phyloP scores from a whole-genome alignment of 2,797 vertebrate species.

The Avahi laniger region DNA sequence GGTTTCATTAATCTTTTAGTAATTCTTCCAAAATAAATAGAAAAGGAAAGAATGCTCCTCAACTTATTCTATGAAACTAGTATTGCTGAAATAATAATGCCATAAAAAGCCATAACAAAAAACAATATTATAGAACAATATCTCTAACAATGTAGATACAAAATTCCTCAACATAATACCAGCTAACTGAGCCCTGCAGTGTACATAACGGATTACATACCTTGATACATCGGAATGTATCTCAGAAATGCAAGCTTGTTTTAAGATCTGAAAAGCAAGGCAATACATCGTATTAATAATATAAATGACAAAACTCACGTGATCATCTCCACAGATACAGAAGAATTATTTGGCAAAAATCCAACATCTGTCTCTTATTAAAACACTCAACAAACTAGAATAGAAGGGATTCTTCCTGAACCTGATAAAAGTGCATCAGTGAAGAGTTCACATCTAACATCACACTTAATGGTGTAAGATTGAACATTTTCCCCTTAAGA shows the following conservation, averaged over 20 bases:
- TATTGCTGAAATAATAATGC: no score
- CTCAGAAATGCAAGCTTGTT: not conserved
- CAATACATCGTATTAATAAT: not conserved
- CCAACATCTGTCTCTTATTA: not conserved
- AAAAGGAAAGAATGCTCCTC: not conserved
- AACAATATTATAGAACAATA: not conserved
- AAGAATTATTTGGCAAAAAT: not conserved
- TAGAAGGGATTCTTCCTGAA: not conserved
- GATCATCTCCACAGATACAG: not conserved
- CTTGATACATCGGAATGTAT: not conserved
- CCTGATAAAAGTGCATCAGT: not conserved
- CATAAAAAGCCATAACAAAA: not conserved
- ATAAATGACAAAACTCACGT: not conserved
- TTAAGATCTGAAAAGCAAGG: not conserved
- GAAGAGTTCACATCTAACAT: not conserved
- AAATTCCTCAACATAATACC: not conserved
- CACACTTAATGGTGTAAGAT: not conserved
- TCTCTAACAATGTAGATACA: not conserved
- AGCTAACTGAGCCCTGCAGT: not conserved
- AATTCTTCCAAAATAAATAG: not conserved
- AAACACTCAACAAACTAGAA: not conserved
- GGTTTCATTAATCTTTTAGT: not conserved
- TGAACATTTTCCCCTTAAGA: not conserved
- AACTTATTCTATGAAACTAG: not conserved
- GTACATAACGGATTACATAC: not conserved